Conservation (phyloP, 2,113 vertebrate genomes). For the Callocephalon fimbriatum region DNA sequence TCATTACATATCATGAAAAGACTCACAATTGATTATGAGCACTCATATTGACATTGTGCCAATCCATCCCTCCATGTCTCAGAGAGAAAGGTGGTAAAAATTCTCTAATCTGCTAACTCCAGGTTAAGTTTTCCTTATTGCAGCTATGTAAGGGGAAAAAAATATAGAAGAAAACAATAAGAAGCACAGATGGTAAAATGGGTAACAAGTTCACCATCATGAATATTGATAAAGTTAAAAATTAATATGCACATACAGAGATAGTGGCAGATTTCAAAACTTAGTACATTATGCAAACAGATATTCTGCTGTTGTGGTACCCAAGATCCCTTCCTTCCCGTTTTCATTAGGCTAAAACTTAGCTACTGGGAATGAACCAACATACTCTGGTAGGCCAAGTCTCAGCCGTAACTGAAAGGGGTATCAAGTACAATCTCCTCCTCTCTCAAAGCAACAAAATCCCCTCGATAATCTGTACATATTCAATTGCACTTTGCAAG, state of each 20-base stretch:
- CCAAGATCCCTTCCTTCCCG: not conserved
- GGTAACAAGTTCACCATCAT: not conserved
- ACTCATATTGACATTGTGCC: not conserved
- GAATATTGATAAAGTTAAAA: not conserved
- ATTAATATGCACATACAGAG: not conserved
- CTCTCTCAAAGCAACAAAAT: not conserved
- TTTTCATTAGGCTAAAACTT: not conserved
- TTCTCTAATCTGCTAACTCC: not conserved
- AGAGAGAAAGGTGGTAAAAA: not conserved
- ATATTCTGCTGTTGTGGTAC: not conserved
- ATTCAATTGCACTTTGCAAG: not conserved
- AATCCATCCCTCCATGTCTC: not conserved
- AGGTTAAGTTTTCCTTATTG: not conserved
- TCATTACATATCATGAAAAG: not conserved
- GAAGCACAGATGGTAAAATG: not conserved
- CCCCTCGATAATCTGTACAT: not conserved
- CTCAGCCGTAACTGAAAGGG: not conserved
- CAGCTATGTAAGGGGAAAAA: rapidly evolving
- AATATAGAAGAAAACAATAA: not conserved
- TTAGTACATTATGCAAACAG: not conserved
- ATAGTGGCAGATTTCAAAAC: not conserved
- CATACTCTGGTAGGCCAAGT: not conserved
- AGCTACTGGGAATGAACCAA: not conserved
- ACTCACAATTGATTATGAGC: not conserved
- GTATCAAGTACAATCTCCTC: not conserved